A percentile compares a stretch with the other conserved stretches of the same genome.
phyloP scores from a whole-genome alignment of 2,113 vertebrate species.

The Camelus dromedarius region DNA sequence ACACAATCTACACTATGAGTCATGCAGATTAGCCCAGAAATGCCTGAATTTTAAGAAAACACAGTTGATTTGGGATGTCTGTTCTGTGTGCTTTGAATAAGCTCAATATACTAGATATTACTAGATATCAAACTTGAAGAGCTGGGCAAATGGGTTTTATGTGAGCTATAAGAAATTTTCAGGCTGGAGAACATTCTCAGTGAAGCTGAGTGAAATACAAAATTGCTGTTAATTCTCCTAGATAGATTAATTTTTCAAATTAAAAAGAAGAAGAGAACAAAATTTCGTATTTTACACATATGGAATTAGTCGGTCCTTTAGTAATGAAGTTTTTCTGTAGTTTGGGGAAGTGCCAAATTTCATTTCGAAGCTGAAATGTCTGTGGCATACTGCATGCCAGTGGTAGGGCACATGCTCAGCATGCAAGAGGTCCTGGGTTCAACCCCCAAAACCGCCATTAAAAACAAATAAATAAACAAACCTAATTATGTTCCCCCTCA shows the following conservation, averaged over 20 bases:
- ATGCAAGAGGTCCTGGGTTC: no score
- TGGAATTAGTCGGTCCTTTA: background rate
- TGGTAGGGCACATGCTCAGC: no score
- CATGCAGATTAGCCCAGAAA: background rate
- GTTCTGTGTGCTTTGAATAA: background rate
- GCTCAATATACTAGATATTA: background rate
- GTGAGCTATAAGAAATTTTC: background rate
- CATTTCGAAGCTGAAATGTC: background rate
- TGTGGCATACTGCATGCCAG: background rate
- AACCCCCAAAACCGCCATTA: no score
- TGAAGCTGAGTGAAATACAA: background rate
- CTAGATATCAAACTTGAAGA: background rate
- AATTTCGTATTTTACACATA: background rate
- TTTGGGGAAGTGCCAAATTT: background rate
- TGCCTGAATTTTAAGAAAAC: background rate
- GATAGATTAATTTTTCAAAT: background rate
- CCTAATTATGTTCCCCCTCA: no score
- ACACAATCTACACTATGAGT: background rate
- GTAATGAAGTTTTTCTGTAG: background rate
- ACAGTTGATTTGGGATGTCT: background rate
- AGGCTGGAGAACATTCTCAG: background rate
- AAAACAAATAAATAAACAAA: no score
- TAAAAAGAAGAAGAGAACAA: background rate
- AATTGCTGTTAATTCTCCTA: background rate
- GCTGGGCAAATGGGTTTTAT: background rate